Conservation (phyloP, 2,113 vertebrate species). For the Numenius arquata region DNA sequence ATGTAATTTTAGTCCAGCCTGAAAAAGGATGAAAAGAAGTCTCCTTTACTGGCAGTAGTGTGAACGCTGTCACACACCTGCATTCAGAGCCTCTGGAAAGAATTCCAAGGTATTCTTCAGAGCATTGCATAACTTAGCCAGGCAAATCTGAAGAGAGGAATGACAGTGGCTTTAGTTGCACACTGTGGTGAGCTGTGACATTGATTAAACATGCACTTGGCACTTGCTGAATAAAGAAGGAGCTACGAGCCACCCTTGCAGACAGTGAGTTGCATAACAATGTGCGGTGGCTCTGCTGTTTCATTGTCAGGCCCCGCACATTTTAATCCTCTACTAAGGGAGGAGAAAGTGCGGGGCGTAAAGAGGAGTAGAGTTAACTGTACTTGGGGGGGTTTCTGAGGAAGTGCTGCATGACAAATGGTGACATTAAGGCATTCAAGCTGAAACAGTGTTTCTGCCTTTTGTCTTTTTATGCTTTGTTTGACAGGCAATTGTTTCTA, state of each 20-base stretch:
- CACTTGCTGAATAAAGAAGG: slow-evolving; percentile 71
- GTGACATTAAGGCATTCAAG: slow-evolving; percentile 56
- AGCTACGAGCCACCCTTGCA: slow-evolving; percentile 70
- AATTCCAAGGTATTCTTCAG: slow-evolving; percentile 69
- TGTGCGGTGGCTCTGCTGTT: slow-evolving; percentile 54
- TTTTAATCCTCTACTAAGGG: slow-evolving; percentile 41
- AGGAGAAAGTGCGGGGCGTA: background rate
- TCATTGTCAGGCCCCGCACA: slow-evolving; percentile 68
- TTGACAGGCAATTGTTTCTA: slow-evolving; percentile 56
- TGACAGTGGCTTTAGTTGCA: slow-evolving; percentile 59
- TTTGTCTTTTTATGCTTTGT: slow-evolving; percentile 60
- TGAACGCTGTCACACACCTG: slow-evolving; percentile 53
- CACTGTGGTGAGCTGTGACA: slow-evolving; percentile 69
- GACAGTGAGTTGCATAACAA: slow-evolving; percentile 69
- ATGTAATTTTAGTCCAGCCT: slow-evolving; percentile 49
- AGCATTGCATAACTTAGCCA: slow-evolving; percentile 78
- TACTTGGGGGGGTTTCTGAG: slow-evolving; percentile 23
- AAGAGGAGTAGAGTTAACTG: slow-evolving; percentile 43
- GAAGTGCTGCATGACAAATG: slow-evolving; percentile 54
- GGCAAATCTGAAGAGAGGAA: slow-evolving; percentile 42
- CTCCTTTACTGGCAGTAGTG: slow-evolving; percentile 9
- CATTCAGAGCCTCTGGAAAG: slow-evolving; percentile 64
- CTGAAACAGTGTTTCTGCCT: slow-evolving; percentile 56
- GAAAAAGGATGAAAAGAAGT: slow-evolving; percentile 26
- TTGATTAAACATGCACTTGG: slow-evolving; percentile 75